These are phyloP conservation scores for Battus philenor DNA, from an alignment of 1,140 invertebrate genomes.

Conservation along the genomic window DNA sequence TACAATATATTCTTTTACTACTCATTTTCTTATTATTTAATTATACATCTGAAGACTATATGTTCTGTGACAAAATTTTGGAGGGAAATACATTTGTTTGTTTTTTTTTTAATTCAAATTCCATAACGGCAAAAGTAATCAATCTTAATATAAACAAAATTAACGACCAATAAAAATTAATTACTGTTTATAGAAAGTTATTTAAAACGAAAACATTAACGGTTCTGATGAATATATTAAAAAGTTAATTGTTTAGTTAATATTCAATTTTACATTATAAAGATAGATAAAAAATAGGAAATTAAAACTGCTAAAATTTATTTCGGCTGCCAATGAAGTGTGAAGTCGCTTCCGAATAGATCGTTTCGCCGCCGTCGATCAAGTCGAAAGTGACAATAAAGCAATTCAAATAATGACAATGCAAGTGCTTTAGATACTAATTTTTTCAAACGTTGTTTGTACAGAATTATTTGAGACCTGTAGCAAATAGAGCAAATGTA, in stretches of 20 bases:
- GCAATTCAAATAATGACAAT: slow-evolving; percentile 22
- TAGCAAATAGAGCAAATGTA: slow-evolving; percentile 6
- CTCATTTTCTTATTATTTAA: neutral
- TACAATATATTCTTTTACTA: neutral
- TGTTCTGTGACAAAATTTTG: too few species aligned
- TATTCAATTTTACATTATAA: too few species aligned
- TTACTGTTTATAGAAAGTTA: too few species aligned
- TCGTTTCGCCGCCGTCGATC: slow-evolving; percentile 23
- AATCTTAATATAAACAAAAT: too few species aligned
- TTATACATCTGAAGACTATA: too few species aligned
- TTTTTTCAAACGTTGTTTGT: slow-evolving; percentile 8
- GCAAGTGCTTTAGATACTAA: slow-evolving; percentile 1
- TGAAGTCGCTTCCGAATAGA: slow-evolving; percentile 21
- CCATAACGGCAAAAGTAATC: too few species aligned
- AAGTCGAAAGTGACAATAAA: slow-evolving; percentile 28
- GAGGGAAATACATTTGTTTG: too few species aligned
- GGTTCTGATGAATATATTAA: neutral
- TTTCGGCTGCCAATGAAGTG: slow-evolving; percentile 30
- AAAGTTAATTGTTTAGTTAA: too few species aligned
- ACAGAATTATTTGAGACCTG: slow-evolving; percentile 9
- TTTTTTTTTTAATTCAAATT: too few species aligned
- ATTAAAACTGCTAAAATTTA: slow-evolving; percentile 20
- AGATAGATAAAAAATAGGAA: too few species aligned
- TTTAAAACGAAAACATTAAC: neutral
- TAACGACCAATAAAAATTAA: too few species aligned